Conservation (phyloP, 2,113 vertebrate genomes). For the Tylochromis polylepis region DNA sequence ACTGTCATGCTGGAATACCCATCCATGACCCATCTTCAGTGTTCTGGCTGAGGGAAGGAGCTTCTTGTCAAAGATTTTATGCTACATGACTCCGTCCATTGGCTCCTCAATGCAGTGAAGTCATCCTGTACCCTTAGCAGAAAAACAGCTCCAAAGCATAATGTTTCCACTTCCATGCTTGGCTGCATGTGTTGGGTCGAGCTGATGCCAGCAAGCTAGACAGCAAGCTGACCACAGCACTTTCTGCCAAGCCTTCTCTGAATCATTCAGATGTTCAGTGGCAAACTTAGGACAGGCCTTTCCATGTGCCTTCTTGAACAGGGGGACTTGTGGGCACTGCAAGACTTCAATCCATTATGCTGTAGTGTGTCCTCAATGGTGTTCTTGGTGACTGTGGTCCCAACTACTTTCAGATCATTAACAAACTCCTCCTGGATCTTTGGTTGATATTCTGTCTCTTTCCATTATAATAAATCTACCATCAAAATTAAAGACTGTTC, state of each 20-base stretch:
- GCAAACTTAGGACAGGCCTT: not conserved
- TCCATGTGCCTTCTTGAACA: not conserved
- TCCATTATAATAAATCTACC: no score
- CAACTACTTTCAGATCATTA: not conserved
- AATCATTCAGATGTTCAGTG: not conserved
- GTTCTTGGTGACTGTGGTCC: not conserved
- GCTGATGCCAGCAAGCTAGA: not conserved
- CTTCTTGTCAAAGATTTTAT: not conserved
- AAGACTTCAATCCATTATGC: not conserved
- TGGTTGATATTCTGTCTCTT: not conserved
- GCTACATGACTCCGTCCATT: not conserved
- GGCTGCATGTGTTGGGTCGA: not conserved
- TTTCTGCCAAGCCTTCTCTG: not conserved
- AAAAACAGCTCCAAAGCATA: not conserved
- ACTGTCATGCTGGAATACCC: no score
- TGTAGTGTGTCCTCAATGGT: not conserved
- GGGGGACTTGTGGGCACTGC: not conserved
- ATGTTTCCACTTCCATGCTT: not conserved
- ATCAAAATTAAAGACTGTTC: not conserved
- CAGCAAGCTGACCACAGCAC: not conserved
- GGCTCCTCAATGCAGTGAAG: no score
- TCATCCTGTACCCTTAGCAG: not conserved
- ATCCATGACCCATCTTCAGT: fast-evolving
- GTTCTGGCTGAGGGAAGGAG: not conserved
- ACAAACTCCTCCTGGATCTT: not conserved